A percentile compares a stretch with the other conserved stretches of the same genome.
These are phyloP conservation scores for Drosophila mulleri DNA, from an alignment of 2,888 invertebrate species.

Conservation along the genomic window DNA sequence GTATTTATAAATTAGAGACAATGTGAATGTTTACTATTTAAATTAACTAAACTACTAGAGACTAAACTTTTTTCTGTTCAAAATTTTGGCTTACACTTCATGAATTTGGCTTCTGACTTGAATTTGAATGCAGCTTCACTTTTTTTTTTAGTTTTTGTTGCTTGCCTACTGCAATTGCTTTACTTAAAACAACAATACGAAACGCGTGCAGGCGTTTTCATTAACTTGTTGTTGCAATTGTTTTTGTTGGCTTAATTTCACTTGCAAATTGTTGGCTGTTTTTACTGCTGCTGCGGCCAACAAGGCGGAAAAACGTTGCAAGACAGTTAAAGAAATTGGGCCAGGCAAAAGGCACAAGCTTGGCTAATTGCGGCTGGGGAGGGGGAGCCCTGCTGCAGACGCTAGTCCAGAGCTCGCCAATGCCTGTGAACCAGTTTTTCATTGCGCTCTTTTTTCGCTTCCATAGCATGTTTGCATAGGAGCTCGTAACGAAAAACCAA, in stretches of 20 bases:
- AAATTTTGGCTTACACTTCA: neutral
- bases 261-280: slow-evolving; percentile 48
- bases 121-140: slow-evolving; percentile 6
- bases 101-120: neutral
- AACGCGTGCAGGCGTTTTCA: slow-evolving; percentile 62
- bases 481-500: slow-evolving; percentile 43
- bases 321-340: slow-evolving; percentile 50
- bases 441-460: neutral
- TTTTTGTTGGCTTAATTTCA: slow-evolving; percentile 45
- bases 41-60: no score
- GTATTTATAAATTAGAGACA: no score
- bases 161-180: slow-evolving; percentile 9
- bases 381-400: slow-evolving; percentile 4
- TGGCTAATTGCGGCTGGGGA: slow-evolving; percentile 78
- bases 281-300: slow-evolving; percentile 37
- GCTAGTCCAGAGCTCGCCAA: slow-evolving; percentile 22
- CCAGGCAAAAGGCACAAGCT: slow-evolving; percentile 65
- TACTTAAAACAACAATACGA: slow-evolving; percentile 25
- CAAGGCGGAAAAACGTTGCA: slow-evolving; percentile 67
- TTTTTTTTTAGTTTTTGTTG: slow-evolving; percentile 10
- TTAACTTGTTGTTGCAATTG: slow-evolving; percentile 76
- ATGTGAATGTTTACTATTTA: no score
- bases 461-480: slow-evolving; percentile 22
- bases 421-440: slow-evolving; percentile 59
- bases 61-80: no score